Evolutionary conservation across 2,888 invertebrate genomes (phyloP), one percentile per base, ranked within the genome.

Genomic region (Dryocosmus kuriphilus): DNA sequence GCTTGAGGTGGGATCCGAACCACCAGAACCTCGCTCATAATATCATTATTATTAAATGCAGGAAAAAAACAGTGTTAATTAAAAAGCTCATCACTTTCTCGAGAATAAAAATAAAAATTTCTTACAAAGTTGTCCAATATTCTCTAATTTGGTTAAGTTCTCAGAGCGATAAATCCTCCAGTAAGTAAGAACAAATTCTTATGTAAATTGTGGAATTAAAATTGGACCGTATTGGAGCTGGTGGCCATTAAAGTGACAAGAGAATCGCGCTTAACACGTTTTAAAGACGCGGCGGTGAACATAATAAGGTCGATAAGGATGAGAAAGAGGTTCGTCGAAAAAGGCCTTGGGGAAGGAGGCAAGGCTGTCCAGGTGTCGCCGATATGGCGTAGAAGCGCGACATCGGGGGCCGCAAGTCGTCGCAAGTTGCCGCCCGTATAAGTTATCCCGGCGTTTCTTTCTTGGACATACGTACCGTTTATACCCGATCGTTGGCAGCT

Each of bases 401-500:
- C 71, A 71, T 51, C 67, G 46, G 67, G 46, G 27, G 46, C 27
- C 35, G 22, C 35, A 63, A 63, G 63, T 63, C 63, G 63, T 38
- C 65, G 41, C 24, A 71, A 71, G 71, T 71, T 71, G 71, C 71
- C 71, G 71, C 51, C 32, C 71, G 71, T 71, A 71, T 71, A 76
- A 81, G 76, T 81, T 81, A 81, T 81, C 81, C 80, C 74, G 73
- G 79, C 75, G 74, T 78, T 80, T 81, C 80, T 80, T 79, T 79
- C 79, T 80, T 74, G 76, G 75, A 77, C 78, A 78, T 81, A 75
- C 79, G 67, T 67, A 67, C 46, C 41, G 41, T 67, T 67, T 67
- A 67, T 67, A 81, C 79, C 75, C 80, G 79, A 78, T 77, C 77
- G 78, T 79, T 81, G 85, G 85, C 86, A 85, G 84, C 79, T 73